These are phyloP conservation scores for Meta bourneti DNA, from an alignment of 2,888 invertebrate species.

Conservation along the genomic window DNA sequence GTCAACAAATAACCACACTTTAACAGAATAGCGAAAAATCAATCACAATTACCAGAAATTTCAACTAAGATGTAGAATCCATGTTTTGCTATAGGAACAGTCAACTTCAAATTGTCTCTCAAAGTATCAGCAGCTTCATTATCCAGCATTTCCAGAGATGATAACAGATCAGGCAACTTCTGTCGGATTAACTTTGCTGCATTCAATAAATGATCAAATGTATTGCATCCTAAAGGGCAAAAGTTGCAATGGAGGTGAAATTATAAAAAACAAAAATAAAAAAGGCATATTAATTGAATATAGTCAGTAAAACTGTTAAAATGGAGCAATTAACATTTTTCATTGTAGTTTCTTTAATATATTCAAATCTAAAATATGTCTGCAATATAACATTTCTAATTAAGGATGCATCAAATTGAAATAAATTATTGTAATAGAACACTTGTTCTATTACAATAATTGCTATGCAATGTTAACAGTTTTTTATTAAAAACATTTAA, in stretches of 20 bases:
- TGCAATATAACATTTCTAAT: too few relatives aligned
- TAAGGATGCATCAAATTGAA: too few relatives aligned
- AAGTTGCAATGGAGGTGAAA: background rate
- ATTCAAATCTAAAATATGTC: too few relatives aligned
- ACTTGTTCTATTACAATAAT: too few relatives aligned
- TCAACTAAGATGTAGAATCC: conserved; percentile 93
- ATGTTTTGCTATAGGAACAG: conserved; percentile 81
- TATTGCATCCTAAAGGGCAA: conserved; percentile 85
- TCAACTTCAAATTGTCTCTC: conserved; percentile 84
- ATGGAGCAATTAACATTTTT: background rate
- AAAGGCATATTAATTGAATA: background rate
- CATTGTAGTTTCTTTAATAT: too few relatives aligned
- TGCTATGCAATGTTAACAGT: too few relatives aligned
- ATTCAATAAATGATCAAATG: conserved; percentile 89
- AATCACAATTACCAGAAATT: conserved; percentile 83
- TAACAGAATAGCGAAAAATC: too few relatives aligned
- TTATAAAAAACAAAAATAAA: background rate
- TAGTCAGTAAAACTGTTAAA: background rate
- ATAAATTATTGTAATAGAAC: too few relatives aligned
- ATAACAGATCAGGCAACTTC: conserved; percentile 92
- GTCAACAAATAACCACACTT: too few relatives aligned
- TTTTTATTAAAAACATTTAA: too few relatives aligned
- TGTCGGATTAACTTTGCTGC: conserved; percentile 88
- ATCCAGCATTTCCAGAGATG: conserved; percentile 98
- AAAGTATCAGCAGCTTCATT: conserved; percentile 86